Base-by-base conservation (phyloP, 2,888 invertebrate genomes). In the Pinctada fucata region DNA sequence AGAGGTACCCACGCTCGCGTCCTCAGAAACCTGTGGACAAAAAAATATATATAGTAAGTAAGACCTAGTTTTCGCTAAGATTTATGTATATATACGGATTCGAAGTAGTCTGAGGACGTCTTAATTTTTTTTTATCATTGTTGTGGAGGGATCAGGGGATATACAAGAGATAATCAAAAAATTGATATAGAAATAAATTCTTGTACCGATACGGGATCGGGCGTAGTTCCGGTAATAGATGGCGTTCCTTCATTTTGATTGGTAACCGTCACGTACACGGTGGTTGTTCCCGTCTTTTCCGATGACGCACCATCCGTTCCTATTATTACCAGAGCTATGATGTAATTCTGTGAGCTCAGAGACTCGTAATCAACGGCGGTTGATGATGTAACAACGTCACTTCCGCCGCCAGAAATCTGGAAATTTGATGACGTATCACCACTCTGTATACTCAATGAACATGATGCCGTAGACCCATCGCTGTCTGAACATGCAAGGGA, bases 1-100 rank as follows among this genome's bases (percentile, higher is more conserved):
- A 48, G 70, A 75, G 48, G 78, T 80, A 8, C 77, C 79, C 2
- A 70, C 76, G 3, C 51, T 31, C 45, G 75, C 77, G 75, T 79
- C 78, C 75, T 83, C 82, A 2, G 67, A 6, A 13, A 58, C 13
- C 58, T 58, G 13, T 31, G 31, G 31, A 31, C 31, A 31, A 31
- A 31, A 31, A 31, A 31, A 31, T 31, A 31, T 31, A 31, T 31
- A 31, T 31, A 31, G 31, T 31, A 31, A 31, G 31, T 31, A 31
- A 31, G 31, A 31, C 31, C 31, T 31, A 31, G 31, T 31, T 31
- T 31, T 31, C 31, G 31, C 31, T 31, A 31, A 31, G 31, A 31
- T 31, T 31, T 31, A 31, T 31, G 31, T 31, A 31, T 31, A 31
- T 31, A 31, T 31, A 31, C 31, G 31, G 31, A 31, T 31, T 31